Evolutionary conservation across 2,113 vertebrate genomes (phyloP), one percentile per base, ranked within the genome.

Genomic region (Atrichornis clamosus): DNA sequence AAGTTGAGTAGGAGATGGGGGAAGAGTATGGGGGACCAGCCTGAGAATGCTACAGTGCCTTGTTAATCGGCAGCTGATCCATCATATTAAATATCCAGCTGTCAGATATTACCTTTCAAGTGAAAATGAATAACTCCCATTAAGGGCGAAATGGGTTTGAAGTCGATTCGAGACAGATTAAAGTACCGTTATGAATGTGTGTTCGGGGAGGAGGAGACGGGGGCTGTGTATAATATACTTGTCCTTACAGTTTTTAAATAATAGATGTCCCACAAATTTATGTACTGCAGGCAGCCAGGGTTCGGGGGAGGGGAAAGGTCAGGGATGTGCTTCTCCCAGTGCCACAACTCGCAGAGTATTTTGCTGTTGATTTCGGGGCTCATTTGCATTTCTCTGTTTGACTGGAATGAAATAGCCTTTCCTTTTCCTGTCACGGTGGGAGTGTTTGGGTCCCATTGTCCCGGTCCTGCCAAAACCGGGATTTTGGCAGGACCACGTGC

Each of bases 81-180:
- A 98, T 98, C 98, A 98, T 96, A 97, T 98, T 98, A 98, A 98
- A 97, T 97, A 98, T 97, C 98, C 97, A 98, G 97, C 97, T 96
- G 96, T 98, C 98, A 97, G 97, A 97, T 98, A 98, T 98, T 98
- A 98, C 98, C 98, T 98, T 98, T 98, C 98, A 98, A 98, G 97
- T 98, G 98, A 98, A 98, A 98, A 98, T 98, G 97, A 98, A 98
- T 98, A 98, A 98, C 98, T 98, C 97, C 98, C 98, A 98, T 98
- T 98, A 98, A 98, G 97, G 97, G 84, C 92, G 77, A 98, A 98
- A 98, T 98, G 98, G 98, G 97, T 98, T 98, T 98, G 98, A 98
- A 98, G 98, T 98, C 97, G 97, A 98, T 98, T 97, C 89, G 88
- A 98, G 98, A 98, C 97, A 98, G 98, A 98, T 98, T 98, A 98